Conservation (phyloP, 2,113 vertebrate genomes). For the Strix uralensis region DNA sequence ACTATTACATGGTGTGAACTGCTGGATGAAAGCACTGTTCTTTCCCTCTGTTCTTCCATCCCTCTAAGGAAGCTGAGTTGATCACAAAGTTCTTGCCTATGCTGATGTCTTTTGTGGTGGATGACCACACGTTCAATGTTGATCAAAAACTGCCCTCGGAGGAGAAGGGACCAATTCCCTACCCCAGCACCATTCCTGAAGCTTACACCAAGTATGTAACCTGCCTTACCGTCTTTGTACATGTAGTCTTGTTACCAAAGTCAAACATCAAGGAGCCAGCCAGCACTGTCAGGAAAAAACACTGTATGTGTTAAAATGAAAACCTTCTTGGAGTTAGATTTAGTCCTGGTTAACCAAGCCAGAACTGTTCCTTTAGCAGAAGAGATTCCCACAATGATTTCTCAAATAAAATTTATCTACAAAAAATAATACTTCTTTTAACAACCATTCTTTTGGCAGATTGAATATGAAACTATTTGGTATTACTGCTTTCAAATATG, state of each 20-base stretch:
- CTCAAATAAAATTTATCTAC: background rate
- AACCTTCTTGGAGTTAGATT: background rate
- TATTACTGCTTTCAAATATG: background rate
- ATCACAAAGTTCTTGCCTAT: slow-evolving; percentile 92
- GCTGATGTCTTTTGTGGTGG: slow-evolving; percentile 95
- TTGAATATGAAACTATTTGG: background rate
- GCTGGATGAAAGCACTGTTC: background rate
- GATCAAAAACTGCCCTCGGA: slow-evolving; percentile 93
- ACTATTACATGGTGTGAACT: background rate
- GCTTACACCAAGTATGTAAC: slow-evolving; percentile 84
- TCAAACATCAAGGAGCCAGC: background rate
- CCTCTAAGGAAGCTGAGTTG: slow-evolving; percentile 85
- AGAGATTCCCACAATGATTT: background rate
- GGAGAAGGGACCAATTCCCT: slow-evolving; percentile 83
- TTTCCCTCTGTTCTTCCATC: background rate
- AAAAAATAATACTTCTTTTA: background rate
- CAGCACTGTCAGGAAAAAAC: background rate
- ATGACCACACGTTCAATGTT: slow-evolving; percentile 90
- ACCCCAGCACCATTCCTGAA: slow-evolving; percentile 86
- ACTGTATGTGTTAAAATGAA: background rate
- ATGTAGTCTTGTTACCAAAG: background rate
- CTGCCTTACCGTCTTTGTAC: background rate
- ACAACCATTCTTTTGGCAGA: background rate
- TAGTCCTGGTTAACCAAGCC: background rate
- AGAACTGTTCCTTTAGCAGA: background rate